These are phyloP conservation scores for Autographa pulchrina DNA, from an alignment of 2,888 invertebrate species.

Conservation along the genomic window DNA sequence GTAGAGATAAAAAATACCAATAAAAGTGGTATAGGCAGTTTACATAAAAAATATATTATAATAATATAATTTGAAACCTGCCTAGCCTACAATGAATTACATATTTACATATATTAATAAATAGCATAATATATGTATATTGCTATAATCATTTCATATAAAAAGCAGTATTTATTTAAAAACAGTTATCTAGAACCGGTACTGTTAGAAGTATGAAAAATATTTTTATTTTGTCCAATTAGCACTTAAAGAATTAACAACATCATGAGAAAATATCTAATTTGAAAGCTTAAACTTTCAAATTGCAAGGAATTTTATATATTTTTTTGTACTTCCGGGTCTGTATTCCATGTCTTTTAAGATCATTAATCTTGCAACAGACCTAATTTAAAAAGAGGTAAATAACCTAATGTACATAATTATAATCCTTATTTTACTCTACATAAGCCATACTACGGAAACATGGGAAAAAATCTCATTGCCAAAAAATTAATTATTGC, in stretches of 20 bases:
- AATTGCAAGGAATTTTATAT: slow-evolving; percentile 16
- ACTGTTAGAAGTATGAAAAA: slow-evolving; percentile 39
- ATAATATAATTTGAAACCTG: background rate
- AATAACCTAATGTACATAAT: background rate
- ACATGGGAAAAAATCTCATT: slow-evolving; percentile 1
- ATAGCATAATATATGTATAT: slow-evolving; percentile 18
- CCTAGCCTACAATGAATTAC: background rate
- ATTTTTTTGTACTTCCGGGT: background rate
- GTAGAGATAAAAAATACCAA: background rate
- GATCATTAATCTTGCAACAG: background rate
- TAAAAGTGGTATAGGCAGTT: background rate
- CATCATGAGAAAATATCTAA: slow-evolving; percentile 49
- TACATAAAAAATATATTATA: background rate
- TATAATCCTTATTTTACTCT: background rate
- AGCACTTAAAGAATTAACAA: slow-evolving; percentile 46
- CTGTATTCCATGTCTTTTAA: background rate
- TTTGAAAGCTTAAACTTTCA: slow-evolving; percentile 33
- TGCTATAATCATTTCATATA: slow-evolving; percentile 12
- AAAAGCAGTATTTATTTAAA: slow-evolving; percentile 9
- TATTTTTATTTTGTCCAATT: slow-evolving; percentile 52
- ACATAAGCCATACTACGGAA: background rate
- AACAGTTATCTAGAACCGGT: slow-evolving; percentile 13
- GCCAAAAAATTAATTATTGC: slow-evolving; percentile 11
- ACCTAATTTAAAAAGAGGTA: background rate
- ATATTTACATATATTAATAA: background rate